phyloP scores from a whole-genome alignment of 2,797 vertebrate species.

The Chelon auratus region DNA sequence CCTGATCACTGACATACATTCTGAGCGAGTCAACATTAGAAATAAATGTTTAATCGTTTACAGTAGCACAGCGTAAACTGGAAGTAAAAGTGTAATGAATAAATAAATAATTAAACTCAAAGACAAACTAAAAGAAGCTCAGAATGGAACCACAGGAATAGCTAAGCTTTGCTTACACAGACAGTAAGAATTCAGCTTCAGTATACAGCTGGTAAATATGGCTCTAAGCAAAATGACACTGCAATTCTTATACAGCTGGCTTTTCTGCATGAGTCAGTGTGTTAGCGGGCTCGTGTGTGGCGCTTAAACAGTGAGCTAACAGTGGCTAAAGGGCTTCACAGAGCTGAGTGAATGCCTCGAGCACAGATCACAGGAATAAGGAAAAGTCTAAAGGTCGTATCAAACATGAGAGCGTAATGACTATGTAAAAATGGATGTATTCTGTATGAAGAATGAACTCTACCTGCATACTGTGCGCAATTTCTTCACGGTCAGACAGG shows the following conservation, averaged over 20 bases:
- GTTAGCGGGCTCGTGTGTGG: slow-evolving; percentile 7
- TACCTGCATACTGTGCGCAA: slow-evolving; percentile 97
- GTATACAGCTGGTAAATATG: slow-evolving; percentile 30
- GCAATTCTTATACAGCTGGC: slow-evolving; percentile 28
- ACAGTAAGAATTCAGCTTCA: slow-evolving; percentile 20
- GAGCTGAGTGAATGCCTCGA: slow-evolving; percentile 7
- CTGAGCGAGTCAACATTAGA: background rate
- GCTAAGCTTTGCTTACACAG: slow-evolving; percentile 27
- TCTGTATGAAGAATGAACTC: background rate
- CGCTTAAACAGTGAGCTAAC: background rate
- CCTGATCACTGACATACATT: slow-evolving; percentile 1
- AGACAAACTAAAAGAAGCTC: slow-evolving; percentile 44
- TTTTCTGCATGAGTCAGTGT: slow-evolving; percentile 13
- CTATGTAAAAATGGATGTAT: background rate
- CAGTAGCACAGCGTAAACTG: slow-evolving; percentile 47
- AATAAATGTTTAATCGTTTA: slow-evolving; percentile 43
- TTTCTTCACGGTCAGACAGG: slow-evolving; percentile 95
- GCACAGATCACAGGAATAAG: background rate
- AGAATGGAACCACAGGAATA: slow-evolving; percentile 33
- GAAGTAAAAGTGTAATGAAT: slow-evolving; percentile 48
- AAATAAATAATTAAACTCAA: slow-evolving; percentile 52
- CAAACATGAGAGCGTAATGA: background rate
- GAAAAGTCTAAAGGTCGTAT: background rate
- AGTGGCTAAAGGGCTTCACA: background rate
- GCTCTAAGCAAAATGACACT: slow-evolving; percentile 16